Evolutionary conservation across 1,140 invertebrate species (phyloP), one percentile per base, ranked within the genome.

Genomic region (Atta texana): DNA sequence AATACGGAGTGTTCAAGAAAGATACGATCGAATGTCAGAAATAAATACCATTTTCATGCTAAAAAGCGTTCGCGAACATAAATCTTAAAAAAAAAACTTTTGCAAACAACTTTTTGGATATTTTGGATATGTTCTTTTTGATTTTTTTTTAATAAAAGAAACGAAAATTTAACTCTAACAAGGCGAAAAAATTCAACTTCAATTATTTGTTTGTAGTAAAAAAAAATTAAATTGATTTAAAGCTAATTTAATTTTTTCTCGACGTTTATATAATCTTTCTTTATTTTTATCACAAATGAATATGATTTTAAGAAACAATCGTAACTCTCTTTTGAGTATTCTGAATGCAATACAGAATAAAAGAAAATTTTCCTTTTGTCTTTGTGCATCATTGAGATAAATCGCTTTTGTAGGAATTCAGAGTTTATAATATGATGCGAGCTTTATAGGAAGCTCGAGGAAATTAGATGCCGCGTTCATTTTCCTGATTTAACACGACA

Each of bases 401-500:
- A 28, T 16, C 39, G 66, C 53, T 74, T 84, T 49, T 61, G 57
- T 24, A 14, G 14, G 34, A 61, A 21, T 14, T 16, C 28, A 5
- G 16, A 81, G 16, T 75, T 84, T 63, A 61, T 55, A 44, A 84
- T 74, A 44, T 24, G 80, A 64, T 28, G 55, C 24, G 28, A 57
- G 74, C 69, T 84, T 84, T 34, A 44, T 49, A 31, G 31, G 31
- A 31, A 6, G 31, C 80, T 75, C 24, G 39, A 84, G 80, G 55
- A 84, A 84, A 84, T 84, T 84, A 84, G 39, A 63, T 18, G 51
- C 28, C n/a, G 24, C 55, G 39, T 31, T 75, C n/a, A 84, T 84
- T 74, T 80, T 80, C 77, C 18, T 80, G 49, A 80, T 80, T 84
- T 84, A 84, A 84, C 80, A 57, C 80, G 14, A 34, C 57, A 14